These are phyloP conservation scores for Aspidapion aeneum DNA, from an alignment of 2,888 invertebrate genomes.

Conservation along the genomic window DNA sequence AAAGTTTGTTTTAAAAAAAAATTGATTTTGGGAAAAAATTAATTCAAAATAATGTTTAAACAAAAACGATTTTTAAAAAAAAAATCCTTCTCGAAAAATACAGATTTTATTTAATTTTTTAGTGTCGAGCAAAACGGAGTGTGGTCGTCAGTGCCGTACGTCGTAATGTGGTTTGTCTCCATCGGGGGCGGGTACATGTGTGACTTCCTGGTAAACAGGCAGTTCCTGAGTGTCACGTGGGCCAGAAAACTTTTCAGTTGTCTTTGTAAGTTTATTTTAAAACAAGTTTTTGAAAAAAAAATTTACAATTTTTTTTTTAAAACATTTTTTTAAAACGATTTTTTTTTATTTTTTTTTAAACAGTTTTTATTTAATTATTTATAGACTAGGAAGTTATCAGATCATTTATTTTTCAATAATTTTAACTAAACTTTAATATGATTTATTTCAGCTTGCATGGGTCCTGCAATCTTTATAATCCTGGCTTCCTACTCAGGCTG, in stretches of 20 bases:
- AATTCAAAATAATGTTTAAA: too few relatives aligned
- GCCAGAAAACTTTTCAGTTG: conserved; percentile 65
- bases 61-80: too few relatives aligned
- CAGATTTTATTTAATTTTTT: conserved; percentile 13
- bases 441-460: conserved; percentile 58
- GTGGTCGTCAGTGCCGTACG: conserved; percentile 59
- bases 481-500: conserved; percentile 62
- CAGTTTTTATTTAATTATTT: too few relatives aligned
- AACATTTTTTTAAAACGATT: too few relatives aligned
- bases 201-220: conserved; percentile 60
- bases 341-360: background rate
- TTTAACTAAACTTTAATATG: too few relatives aligned
- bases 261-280: conserved; percentile 55
- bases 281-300: too few relatives aligned
- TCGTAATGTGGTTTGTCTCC: conserved; percentile 62
- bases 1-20: too few relatives aligned
- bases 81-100: too few relatives aligned
- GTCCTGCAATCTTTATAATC: conserved; percentile 60
- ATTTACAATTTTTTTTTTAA: too few relatives aligned
- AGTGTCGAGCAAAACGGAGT: conserved; percentile 60
- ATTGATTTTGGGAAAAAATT: too few relatives aligned
- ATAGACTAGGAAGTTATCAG: too few relatives aligned
- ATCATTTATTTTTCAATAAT: too few relatives aligned
- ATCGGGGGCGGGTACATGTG: conserved; percentile 61
- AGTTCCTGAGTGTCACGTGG: conserved; percentile 52